Evolutionary conservation across 2,113 vertebrate genomes (phyloP).

Genomic region (Tyto alba): DNA sequence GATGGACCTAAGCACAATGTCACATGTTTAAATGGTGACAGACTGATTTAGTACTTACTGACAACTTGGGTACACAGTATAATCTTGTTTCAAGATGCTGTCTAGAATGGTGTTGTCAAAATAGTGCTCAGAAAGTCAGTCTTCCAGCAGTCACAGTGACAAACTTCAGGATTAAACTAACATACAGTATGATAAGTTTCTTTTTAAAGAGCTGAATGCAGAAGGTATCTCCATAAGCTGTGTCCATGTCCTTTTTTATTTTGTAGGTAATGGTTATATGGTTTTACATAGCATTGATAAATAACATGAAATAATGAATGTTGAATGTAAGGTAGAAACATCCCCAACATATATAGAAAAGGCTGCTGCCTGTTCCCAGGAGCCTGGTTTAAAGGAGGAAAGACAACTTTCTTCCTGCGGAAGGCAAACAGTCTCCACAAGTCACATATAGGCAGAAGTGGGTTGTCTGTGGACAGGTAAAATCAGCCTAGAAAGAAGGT

Average conservation of each 20-base stretch:
- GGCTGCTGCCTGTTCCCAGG: not conserved
- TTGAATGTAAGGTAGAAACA: not conserved
- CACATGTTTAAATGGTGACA: not conserved
- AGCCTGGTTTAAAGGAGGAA: not conserved
- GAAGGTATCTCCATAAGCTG: not conserved
- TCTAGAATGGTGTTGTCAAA: not conserved
- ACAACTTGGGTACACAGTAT: not conserved
- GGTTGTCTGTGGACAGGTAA: not conserved
- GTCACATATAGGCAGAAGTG: not conserved
- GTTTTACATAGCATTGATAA: not conserved
- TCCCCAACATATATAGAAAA: fast-evolving
- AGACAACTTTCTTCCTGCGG: not conserved
- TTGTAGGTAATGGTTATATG: not conserved
- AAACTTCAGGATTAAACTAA: not conserved
- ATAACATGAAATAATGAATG: not conserved
- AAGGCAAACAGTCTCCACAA: not conserved
- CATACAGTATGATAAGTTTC: not conserved
- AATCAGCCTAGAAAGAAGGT: not conserved
- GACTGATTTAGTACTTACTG: slow-evolving; percentile 29
- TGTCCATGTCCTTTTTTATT: not conserved
- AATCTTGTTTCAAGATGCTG: not conserved
- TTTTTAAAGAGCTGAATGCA: not conserved
- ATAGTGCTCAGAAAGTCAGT: not conserved
- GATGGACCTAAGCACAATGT: not conserved
- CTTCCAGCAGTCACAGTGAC: not conserved